A percentile compares a stretch with the other conserved stretches of the same genome.
These are phyloP conservation scores for Alfaro cultratus DNA, from an alignment of 2,797 vertebrate species.

Conservation along the genomic window DNA sequence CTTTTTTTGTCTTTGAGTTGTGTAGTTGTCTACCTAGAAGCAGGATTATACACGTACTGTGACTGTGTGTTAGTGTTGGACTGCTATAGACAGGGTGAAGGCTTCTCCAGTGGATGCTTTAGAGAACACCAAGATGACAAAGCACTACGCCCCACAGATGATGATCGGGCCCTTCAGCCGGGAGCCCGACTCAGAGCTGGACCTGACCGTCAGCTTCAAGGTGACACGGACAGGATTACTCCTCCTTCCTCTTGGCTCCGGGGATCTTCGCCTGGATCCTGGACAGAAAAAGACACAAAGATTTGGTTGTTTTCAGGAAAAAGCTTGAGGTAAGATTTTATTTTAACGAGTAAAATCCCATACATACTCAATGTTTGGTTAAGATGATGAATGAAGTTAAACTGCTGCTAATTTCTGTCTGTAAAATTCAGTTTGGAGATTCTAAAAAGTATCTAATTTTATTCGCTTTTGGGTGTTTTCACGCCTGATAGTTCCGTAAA, in stretches of 20 bases:
- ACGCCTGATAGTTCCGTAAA: too few species aligned
- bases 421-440: background rate
- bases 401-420: background rate
- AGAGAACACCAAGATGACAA: slow-evolving; percentile 85
- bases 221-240: slow-evolving; percentile 76
- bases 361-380: background rate
- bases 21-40: slow-evolving; percentile 88
- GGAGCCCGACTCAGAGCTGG: slow-evolving; percentile 64
- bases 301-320: slow-evolving; percentile 1
- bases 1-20: slow-evolving; percentile 69
- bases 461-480: background rate
- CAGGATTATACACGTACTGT: slow-evolving; percentile 86
- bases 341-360: background rate
- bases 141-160: slow-evolving; percentile 83
- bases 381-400: background rate
- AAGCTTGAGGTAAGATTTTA: background rate
- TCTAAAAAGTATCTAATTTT: background rate
- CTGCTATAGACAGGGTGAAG: slow-evolving; percentile 87
- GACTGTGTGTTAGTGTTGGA: slow-evolving; percentile 83
- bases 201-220: slow-evolving; percentile 56
- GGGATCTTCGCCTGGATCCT: slow-evolving; percentile 99
- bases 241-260: slow-evolving; percentile 95
- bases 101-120: slow-evolving; percentile 85
- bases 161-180: slow-evolving; percentile 74
- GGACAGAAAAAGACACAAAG: slow-evolving; percentile 51